Conservation (phyloP, 1,140 invertebrate species). For the Centruroides sculpturatus region DNA sequence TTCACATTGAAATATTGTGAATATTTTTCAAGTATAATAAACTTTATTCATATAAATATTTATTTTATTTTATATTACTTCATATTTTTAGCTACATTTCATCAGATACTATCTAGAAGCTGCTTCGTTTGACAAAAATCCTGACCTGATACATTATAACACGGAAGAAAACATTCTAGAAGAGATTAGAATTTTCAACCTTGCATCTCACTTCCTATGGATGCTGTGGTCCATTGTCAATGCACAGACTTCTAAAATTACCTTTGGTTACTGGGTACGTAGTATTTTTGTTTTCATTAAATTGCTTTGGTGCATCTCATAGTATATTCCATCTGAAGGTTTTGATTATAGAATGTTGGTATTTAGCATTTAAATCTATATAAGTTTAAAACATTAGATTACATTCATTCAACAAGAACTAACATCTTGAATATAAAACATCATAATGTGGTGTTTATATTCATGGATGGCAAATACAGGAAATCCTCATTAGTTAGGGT, state of each 20-base stretch:
- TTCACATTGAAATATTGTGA: neutral
- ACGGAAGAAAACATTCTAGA: slow-evolving; percentile 38
- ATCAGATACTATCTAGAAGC: slow-evolving; percentile 22
- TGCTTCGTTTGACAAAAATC: too few relatives aligned
- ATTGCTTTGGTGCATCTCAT: neutral
- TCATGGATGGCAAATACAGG: too few relatives aligned
- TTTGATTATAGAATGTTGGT: too few relatives aligned
- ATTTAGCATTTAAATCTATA: too few relatives aligned
- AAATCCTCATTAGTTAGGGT: too few relatives aligned
- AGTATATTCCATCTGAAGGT: too few relatives aligned
- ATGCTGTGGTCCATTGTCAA: slow-evolving; percentile 79
- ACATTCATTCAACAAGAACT: too few relatives aligned
- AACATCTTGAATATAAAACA: too few relatives aligned
- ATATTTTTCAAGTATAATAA: too few relatives aligned
- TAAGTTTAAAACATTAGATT: too few relatives aligned
- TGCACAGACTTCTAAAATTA: slow-evolving; percentile 68
- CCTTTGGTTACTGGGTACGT: slow-evolving; percentile 83
- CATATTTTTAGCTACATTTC: slow-evolving; percentile 25
- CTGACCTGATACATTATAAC: neutral
- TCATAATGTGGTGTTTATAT: too few relatives aligned
- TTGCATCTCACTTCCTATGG: slow-evolving; percentile 90
- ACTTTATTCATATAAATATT: slow-evolving; percentile 1
- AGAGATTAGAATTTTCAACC: slow-evolving; percentile 65
- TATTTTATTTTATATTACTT: slow-evolving; percentile 9
- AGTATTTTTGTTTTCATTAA: slow-evolving; percentile 22